Evolutionary conservation across 2,888 invertebrate genomes (phyloP), one percentile per base, ranked within the genome.

Genomic region (Rhagium mordax): DNA sequence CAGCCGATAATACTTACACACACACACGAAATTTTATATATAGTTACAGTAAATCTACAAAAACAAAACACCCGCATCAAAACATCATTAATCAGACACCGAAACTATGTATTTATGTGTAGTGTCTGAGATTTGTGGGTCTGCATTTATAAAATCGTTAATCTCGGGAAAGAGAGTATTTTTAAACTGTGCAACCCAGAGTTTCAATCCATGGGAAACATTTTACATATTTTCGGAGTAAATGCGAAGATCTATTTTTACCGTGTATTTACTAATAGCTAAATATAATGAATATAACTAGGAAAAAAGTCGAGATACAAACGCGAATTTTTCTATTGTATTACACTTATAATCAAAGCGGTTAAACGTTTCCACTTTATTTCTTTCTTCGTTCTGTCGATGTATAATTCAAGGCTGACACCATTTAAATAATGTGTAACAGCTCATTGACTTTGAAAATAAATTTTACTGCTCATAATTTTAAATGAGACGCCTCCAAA

Each of bases 41-140:
- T 20, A 53, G 20, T 53, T 53, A 41, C 41, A 41, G n/a, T 41
- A 41, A 41, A 41, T 41, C 41, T 41, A 41, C 41, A 41, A 41
- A 41, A 41, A 41, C 41, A 41, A 41, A 41, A 24, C 6, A 53
- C n/a, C 53, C 21, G 53, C 13, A 53, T 53, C 20, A 53, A 53
- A 53, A 53, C 53, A 21, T 10, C 53, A 53, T 53, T 53, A 53
- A 53, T 53, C 53, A 53, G 20, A 4, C 18, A 20, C 18, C 10
- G 51, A 51, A 51, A 53, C 53, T 53, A 53, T 53, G n/a, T 53
- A 21, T 53, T 53, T 53, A 53, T 21, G 53, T 21, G 53, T 53
- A 53, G 53, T 20, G 53, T 20, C 20, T 53, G 21, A 53, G 21
- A 53, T 53, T 21, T 20, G 53, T 53, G 21, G 53, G 21, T 21